Evolutionary conservation across 2,888 invertebrate genomes (phyloP), one percentile per base, ranked within the genome.

Genomic region (Galerucella calmariensis): DNA sequence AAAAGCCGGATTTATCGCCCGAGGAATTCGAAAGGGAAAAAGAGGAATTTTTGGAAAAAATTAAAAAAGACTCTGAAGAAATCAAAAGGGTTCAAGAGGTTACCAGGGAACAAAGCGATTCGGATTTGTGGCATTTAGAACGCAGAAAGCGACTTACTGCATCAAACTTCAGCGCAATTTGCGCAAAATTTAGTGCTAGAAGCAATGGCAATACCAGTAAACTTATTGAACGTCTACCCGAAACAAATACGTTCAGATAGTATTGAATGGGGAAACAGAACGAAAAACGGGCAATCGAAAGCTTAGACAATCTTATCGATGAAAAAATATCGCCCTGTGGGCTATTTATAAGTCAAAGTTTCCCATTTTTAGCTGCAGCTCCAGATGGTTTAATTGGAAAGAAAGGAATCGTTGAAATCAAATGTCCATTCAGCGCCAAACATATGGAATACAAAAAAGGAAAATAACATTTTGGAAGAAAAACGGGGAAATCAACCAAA

Each of bases 151-250:
- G 46, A 11, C 46, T 69, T 48, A 59, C 61, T 61, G 69, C 69
- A 44, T 59, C 59, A 44, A 69, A 69, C 59, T 69, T 69, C 61
- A 48, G 61, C 44, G 69, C 59, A 27, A 69, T 69, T 59, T 69
- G 27, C 2, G 27, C 27, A 2, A 27, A 27, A 27, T 27, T 27
- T 27, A 27, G 27, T 27, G 67, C 51, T 20, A 67, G 51, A 51
- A 67, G 53, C 68, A 68, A 58, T 68, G 56, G 41, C 35, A 5
- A 35, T 35, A 35, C 35, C 35, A 35, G 35, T 35, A 5, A 35
- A 35, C 6, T 35, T 0, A 6, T 35, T 35, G 35, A 35, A 35
- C 35, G 35, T 35, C 35, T 35, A 6, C 35, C 5, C 35, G 35
- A 35, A 35, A 35, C 5, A 35, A 35, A 35, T 35, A 35, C 35